phyloP scores from a whole-genome alignment of 1,140 invertebrate species.

The Hypsibius dujardini region DNA sequence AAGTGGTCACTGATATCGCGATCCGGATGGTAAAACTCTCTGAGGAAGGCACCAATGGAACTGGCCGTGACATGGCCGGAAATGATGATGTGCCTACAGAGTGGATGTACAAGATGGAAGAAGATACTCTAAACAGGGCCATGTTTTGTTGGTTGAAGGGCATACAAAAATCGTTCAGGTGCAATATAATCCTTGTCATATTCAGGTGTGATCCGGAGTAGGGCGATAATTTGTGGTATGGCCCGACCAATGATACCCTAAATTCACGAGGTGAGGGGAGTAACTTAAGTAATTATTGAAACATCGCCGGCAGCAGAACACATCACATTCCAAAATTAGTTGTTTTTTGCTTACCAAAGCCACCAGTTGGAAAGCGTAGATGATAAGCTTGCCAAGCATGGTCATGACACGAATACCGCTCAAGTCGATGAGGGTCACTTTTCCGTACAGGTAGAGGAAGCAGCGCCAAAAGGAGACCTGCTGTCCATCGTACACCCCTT shows the following conservation, averaged over 20 bases:
- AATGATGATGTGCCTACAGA: slow-evolving; percentile 14
- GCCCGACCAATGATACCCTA: slow-evolving; percentile 8
- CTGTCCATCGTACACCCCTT: background rate
- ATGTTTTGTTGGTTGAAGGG: background rate
- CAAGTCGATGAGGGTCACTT: slow-evolving; percentile 12
- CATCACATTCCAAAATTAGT: background rate
- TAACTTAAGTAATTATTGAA: background rate
- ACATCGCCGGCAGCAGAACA: background rate
- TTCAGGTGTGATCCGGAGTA: background rate
- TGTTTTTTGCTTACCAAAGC: slow-evolving; percentile 14
- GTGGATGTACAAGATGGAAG: background rate
- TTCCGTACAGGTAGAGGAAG: slow-evolving; percentile 17
- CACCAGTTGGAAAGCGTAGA: slow-evolving; percentile 12
- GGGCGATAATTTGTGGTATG: slow-evolving; percentile 11
- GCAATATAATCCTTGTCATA: slow-evolving; percentile 15
- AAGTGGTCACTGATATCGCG: slow-evolving; percentile 13
- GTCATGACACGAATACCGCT: background rate
- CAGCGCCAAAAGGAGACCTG: slow-evolving; percentile 10
- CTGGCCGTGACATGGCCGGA: background rate
- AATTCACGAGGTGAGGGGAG: background rate
- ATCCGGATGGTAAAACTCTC: slow-evolving; percentile 16
- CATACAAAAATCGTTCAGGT: slow-evolving; percentile 10
- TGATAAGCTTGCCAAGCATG: slow-evolving; percentile 4
- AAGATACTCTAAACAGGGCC: background rate
- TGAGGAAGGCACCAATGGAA: background rate